A percentile compares a stretch with the other conserved stretches of the same genome.
phyloP scores from a whole-genome alignment of 2,797 vertebrate genomes.

The Darevskia mixta region DNA sequence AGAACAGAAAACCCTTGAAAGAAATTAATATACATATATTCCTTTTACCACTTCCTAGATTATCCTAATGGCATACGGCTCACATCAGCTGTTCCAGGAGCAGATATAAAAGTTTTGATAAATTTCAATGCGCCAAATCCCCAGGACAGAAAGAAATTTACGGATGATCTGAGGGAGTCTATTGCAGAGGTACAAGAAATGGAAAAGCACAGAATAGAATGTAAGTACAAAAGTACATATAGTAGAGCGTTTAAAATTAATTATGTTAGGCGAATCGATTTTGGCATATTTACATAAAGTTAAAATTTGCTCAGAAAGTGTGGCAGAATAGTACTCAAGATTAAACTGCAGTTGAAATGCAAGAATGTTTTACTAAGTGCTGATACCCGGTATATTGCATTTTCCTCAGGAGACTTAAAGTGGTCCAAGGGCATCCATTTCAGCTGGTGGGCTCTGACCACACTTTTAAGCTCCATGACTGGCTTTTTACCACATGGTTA shows the following conservation, averaged over 20 bases:
- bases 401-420: background rate
- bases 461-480: background rate
- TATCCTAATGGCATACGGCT: constrained; percentile 96
- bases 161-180: constrained; percentile 94
- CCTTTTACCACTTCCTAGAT: constrained; percentile 78
- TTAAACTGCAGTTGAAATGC: background rate
- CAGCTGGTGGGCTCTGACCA: background rate
- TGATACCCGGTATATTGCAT: background rate
- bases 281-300: background rate
- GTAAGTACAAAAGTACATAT: constrained; percentile 83
- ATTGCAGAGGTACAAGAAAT: constrained; percentile 97
- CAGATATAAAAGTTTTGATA: constrained; percentile 95
- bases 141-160: constrained; percentile 98
- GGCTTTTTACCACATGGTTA: background rate
- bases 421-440: background rate
- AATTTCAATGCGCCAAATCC: constrained; percentile 98
- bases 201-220: constrained; percentile 98
- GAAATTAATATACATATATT: constrained; percentile 12
- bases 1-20: background rate
- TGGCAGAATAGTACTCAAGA: background rate
- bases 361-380: background rate
- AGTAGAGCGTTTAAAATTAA: constrained; percentile 42
- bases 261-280: background rate
- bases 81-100: constrained; percentile 93
- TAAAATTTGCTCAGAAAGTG: background rate